Evolutionary conservation across 2,113 vertebrate genomes (phyloP).

Genomic region (Nannospalax galili): DNA sequence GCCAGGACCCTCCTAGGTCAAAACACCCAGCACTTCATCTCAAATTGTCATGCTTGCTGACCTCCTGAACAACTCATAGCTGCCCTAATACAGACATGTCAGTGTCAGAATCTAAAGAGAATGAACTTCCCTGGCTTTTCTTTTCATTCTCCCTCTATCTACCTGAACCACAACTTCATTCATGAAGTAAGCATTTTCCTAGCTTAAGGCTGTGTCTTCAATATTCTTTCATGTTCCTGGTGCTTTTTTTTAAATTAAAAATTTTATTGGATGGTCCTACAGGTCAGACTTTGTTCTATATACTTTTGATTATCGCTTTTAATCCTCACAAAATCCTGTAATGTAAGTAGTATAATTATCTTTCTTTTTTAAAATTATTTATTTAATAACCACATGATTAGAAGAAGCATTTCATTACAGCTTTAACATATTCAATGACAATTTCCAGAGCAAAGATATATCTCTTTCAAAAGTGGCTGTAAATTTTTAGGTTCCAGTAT

Average conservation of each 20-base stretch:
- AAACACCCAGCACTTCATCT: neutral
- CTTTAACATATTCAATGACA: too few species aligned
- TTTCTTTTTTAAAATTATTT: too few species aligned
- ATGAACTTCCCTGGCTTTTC: neutral
- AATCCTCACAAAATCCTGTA: neutral
- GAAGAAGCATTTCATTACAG: too few species aligned
- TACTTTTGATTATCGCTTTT: constrained; percentile 1
- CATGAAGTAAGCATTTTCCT: neutral
- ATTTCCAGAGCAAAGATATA: too few species aligned
- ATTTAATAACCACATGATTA: too few species aligned
- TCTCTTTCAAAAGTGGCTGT: too few species aligned
- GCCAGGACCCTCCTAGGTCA: neutral
- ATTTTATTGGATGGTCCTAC: neutral
- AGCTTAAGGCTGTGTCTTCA: neutral
- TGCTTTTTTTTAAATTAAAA: neutral
- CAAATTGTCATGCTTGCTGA: neutral
- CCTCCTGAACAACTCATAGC: neutral
- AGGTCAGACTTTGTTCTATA: neutral
- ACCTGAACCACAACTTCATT: neutral
- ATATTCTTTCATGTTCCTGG: neutral
- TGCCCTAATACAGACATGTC: neutral
- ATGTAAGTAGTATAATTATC: neutral
- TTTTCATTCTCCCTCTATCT: neutral
- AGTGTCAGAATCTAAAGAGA: neutral
- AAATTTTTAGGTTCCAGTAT: too few species aligned